Percentiles rank a stretch among this genome's conserved stretches.
Conservation (phyloP, 2,113 vertebrate species). For the Tetrao urogallus region DNA sequence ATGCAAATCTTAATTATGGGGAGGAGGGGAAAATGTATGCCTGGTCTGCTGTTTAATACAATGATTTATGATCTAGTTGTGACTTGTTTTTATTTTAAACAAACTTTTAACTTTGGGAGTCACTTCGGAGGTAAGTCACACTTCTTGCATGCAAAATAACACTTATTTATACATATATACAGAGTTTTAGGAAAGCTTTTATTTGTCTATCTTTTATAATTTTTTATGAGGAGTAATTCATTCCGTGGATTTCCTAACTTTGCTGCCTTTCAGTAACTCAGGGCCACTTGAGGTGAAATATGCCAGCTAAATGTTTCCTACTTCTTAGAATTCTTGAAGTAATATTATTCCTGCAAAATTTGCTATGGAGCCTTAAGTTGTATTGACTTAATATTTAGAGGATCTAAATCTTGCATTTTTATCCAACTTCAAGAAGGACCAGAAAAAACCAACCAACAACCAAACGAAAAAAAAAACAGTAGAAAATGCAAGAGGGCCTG, state of each 20-base stretch:
- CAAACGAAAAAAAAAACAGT: not conserved
- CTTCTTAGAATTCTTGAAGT: slow-evolving; percentile 37
- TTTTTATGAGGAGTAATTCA: not conserved
- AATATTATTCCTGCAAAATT: slow-evolving; percentile 25
- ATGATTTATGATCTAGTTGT: not conserved
- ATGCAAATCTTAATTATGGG: slow-evolving; percentile 63
- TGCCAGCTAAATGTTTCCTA: slow-evolving; percentile 25
- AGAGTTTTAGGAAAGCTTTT: not conserved
- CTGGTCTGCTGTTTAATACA: slow-evolving; percentile 1
- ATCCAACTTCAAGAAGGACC: not conserved
- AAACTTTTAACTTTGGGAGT: not conserved
- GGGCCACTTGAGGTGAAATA: slow-evolving; percentile 22
- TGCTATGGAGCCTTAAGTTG: slow-evolving; percentile 19
- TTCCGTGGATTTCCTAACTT: not conserved
- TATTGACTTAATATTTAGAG: slow-evolving; percentile 23
- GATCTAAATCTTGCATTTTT: not conserved
- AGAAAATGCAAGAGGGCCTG: not conserved
- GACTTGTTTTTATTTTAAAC: not conserved
- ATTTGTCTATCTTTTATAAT: not conserved
- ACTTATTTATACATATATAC: not conserved
- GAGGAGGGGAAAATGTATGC: slow-evolving; percentile 10
- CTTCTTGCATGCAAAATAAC: not conserved
- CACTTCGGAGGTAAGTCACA: not conserved
- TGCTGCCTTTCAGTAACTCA: not conserved
- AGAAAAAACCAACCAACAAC: not conserved